Evolutionary conservation across 64 coral and sea anemone species (phyloP).

Genomic region (Stichodactyla mertensii): DNA sequence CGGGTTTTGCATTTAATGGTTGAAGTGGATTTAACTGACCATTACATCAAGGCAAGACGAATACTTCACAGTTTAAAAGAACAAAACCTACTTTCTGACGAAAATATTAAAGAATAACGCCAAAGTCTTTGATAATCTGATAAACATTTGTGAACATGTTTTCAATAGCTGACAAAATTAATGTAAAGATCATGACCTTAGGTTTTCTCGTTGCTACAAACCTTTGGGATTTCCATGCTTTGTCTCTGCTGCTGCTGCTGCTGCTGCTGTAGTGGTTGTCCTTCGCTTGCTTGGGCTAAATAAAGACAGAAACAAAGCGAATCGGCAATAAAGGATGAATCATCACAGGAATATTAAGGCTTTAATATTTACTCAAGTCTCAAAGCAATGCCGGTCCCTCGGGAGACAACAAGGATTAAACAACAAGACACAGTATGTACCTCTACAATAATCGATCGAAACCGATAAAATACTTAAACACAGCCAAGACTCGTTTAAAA

Average conservation of each 20-base stretch:
- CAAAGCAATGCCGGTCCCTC: neutral
- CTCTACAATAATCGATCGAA: neutral
- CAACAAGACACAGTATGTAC: too few relatives aligned
- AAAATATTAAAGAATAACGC: neutral
- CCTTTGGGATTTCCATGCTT: neutral
- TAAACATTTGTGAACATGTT: neutral
- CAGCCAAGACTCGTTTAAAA: neutral
- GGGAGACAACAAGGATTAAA: neutral
- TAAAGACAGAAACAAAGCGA: neutral
- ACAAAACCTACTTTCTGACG: neutral
- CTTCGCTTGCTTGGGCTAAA: slow-evolving; percentile 5
- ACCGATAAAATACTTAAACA: neutral
- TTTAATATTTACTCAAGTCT: neutral
- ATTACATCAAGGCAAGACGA: neutral
- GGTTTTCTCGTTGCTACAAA: neutral
- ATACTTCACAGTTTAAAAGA: neutral
- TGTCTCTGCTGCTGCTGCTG: neutral
- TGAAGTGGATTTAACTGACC: neutral
- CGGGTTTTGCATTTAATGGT: neutral
- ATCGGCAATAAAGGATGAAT: neutral
- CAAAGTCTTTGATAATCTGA: neutral
- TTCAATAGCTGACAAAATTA: neutral
- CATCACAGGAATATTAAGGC: neutral
- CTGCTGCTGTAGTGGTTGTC: neutral
- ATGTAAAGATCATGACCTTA: neutral